A percentile compares a stretch with the other conserved stretches of the same genome.
Evolutionary conservation across 2,797 vertebrate genomes (phyloP).

Genomic region (Pelochelys cantorii): DNA sequence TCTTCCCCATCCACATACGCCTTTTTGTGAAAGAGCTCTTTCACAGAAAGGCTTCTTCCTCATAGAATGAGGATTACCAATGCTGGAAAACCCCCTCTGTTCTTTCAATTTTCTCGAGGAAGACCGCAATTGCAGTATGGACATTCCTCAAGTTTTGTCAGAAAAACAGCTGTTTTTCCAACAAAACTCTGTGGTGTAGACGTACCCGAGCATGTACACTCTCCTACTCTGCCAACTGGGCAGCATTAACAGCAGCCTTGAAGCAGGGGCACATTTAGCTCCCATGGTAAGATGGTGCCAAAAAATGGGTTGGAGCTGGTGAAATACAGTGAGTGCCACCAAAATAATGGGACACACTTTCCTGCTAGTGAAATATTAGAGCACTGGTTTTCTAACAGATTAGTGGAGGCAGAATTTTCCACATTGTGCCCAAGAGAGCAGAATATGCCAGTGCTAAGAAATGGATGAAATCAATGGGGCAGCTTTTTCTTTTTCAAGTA

Average conservation of each 20-base stretch:
- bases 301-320: not conserved
- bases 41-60: too few species aligned
- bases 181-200: too few species aligned
- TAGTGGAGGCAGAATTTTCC: not conserved
- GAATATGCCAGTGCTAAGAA: not conserved
- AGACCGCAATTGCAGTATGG: too few species aligned
- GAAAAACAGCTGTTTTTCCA: too few species aligned
- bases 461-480: rapidly evolving
- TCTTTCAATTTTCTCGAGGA: too few species aligned
- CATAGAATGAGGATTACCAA: too few species aligned
- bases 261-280: not conserved
- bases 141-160: too few species aligned
- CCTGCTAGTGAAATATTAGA: not conserved
- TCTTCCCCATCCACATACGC: too few species aligned
- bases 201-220: not conserved
- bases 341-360: rapidly evolving
- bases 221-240: not conserved
- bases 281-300: not conserved
- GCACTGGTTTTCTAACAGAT: not conserved
- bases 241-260: not conserved
- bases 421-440: not conserved
- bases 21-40: too few species aligned
- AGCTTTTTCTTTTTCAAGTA: not conserved
- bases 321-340: not conserved
- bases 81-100: too few species aligned